phyloP scores from a whole-genome alignment of 2,113 vertebrate species.

The Nyctibius bracteatus region DNA sequence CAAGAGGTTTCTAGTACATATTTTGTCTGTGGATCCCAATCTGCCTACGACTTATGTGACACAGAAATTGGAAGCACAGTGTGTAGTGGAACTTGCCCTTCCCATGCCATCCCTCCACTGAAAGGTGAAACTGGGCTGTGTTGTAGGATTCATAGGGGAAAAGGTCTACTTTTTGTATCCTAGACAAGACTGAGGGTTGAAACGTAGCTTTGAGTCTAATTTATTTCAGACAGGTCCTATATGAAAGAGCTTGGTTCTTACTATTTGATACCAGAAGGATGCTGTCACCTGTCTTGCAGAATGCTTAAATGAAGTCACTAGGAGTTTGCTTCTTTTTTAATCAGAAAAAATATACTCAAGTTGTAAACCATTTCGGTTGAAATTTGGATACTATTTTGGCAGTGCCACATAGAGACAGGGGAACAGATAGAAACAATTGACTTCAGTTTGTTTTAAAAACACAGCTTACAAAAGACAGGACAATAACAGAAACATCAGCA shows the following conservation, averaged over 20 bases:
- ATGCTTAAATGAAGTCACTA: neutral
- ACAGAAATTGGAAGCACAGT: neutral
- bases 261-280: neutral
- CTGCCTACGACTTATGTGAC: neutral
- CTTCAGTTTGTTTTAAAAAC: neutral
- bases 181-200: neutral
- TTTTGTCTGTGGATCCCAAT: neutral
- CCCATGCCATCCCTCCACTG: neutral
- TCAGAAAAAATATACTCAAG: neutral
- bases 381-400: neutral
- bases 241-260: neutral
- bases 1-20: neutral
- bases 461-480: accelerated
- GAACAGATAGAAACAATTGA: neutral
- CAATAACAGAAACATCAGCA: neutral
- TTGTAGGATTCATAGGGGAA: neutral
- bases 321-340: neutral
- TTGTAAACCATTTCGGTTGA: neutral
- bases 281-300: neutral
- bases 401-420: neutral
- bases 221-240: neutral
- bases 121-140: neutral
- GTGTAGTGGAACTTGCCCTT: neutral
- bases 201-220: neutral
- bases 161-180: neutral